These are phyloP conservation scores for Hemichromis elongatus DNA, from an alignment of 2,113 vertebrate species.

Conservation along the genomic window DNA sequence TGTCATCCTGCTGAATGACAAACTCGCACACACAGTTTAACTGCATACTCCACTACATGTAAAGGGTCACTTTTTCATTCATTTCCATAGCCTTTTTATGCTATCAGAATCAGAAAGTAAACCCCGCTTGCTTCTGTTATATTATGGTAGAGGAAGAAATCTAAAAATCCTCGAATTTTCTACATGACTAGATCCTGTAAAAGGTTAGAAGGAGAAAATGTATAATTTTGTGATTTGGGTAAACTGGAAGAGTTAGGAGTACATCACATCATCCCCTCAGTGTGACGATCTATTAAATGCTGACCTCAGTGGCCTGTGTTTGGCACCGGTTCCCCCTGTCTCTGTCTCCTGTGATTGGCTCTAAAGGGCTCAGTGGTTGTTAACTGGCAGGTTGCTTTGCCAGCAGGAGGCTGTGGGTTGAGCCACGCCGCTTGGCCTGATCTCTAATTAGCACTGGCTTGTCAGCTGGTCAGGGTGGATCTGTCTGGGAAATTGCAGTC, in stretches of 20 bases:
- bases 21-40: background rate
- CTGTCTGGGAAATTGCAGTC: slow-evolving; percentile 69
- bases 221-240: background rate
- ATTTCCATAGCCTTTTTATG: background rate
- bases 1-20: background rate
- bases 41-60: background rate
- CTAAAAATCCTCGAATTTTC: background rate
- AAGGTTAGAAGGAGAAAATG: background rate
- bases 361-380: slow-evolving; percentile 32
- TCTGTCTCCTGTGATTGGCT: slow-evolving; percentile 47
- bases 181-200: background rate
- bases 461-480: slow-evolving; percentile 66
- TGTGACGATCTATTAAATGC: slow-evolving; percentile 20
- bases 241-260: background rate
- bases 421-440: slow-evolving; percentile 55
- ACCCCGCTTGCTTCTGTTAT: background rate
- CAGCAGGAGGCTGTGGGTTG: slow-evolving; percentile 66
- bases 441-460: slow-evolving; percentile 74
- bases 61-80: background rate
- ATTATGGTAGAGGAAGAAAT: background rate
- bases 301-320: background rate
- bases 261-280: background rate
- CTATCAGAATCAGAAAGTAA: background rate
- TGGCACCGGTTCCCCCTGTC: slow-evolving; percentile 34
- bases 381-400: slow-evolving; percentile 65